These are phyloP conservation scores for Bolinopsis microptera DNA, from an alignment of 37 sponge, comb jelly and placozoan genomes.

Conservation along the genomic window DNA sequence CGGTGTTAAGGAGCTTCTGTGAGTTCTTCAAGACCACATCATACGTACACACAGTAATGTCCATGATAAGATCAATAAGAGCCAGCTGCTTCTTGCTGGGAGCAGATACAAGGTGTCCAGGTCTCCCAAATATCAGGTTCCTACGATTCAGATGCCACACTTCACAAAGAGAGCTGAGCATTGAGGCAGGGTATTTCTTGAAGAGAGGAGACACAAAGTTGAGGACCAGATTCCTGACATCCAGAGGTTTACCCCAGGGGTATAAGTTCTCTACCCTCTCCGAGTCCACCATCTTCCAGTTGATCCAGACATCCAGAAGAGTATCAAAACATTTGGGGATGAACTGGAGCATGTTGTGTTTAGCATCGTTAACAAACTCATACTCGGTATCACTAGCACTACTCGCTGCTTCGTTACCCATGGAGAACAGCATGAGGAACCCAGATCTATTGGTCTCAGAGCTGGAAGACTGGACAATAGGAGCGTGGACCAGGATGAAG, in stretches of 20 bases:
- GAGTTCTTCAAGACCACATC: conserved; percentile 64
- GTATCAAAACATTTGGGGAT: conserved; percentile 58
- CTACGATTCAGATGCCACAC: conserved; percentile 45
- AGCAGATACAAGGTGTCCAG: conserved; percentile 51
- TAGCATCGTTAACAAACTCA: conserved; percentile 35
- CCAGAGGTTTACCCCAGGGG: conserved; percentile 57
- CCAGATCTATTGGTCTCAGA: background rate
- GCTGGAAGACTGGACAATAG: background rate
- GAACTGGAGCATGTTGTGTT: conserved; percentile 32
- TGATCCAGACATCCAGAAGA: conserved; percentile 37
- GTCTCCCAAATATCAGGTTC: conserved; percentile 63
- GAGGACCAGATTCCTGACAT: conserved; percentile 25
- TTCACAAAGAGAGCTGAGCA: conserved; percentile 64
- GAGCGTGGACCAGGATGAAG: conserved; percentile 51
- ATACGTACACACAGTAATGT: conserved; percentile 33
- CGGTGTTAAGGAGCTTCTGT: conserved; percentile 58
- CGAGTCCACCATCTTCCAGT: conserved; percentile 64
- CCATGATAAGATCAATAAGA: conserved; percentile 51
- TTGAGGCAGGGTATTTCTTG: conserved; percentile 53
- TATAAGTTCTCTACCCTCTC: conserved; percentile 31
- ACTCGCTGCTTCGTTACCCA: background rate
- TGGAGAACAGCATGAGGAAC: conserved; percentile 16
- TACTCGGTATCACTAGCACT: background rate
- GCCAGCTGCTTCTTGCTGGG: conserved; percentile 65
- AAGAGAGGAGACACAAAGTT: conserved; percentile 63